Percentiles rank a stretch among this genome's conserved stretches.
Conservation (phyloP, 1,140 invertebrate species). For the Drosophila sp. region DNA sequence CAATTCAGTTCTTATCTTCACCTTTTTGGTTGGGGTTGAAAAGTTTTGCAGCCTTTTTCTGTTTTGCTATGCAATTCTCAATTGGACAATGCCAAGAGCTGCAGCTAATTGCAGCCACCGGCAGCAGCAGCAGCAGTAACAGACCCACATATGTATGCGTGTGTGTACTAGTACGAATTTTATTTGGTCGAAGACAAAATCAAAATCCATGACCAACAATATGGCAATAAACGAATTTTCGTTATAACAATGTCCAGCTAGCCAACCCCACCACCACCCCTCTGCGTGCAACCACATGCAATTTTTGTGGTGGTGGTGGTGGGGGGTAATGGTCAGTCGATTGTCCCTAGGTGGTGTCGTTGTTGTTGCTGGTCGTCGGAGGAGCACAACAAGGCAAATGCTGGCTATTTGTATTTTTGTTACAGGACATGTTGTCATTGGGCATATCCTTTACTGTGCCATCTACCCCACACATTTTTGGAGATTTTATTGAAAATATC, state of each 20-base stretch:
- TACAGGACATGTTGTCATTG: constrained; percentile 63
- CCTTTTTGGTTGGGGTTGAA: not conserved
- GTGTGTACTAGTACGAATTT: constrained; percentile 21
- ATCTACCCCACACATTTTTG: constrained; percentile 15
- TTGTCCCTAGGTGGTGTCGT: constrained; percentile 4
- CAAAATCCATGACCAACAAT: constrained; percentile 58
- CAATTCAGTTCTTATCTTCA: not conserved
- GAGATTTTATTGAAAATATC: constrained; percentile 63
- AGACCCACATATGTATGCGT: constrained; percentile 1
- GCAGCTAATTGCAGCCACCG: constrained; percentile 19
- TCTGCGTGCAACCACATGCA: constrained; percentile 64
- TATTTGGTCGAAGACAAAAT: constrained; percentile 50
- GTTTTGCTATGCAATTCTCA: constrained; percentile 9
- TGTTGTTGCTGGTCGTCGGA: constrained; percentile 56
- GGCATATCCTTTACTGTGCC: constrained; percentile 43
- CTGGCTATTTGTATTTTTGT: constrained; percentile 69
- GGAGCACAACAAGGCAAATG: constrained; percentile 18
- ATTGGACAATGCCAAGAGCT: constrained; percentile 8
- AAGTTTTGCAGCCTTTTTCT: not conserved
- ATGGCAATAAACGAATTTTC: constrained; percentile 71
- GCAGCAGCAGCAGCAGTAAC: not conserved
- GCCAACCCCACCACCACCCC: not conserved
- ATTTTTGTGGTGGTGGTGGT: constrained; percentile 37
- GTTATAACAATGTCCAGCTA: constrained; percentile 51
- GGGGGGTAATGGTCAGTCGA: not conserved